Percentiles rank a stretch among this genome's conserved stretches.
These are phyloP conservation scores for Lacerta bilineata DNA, from an alignment of 2,797 vertebrate genomes.

Conservation along the genomic window DNA sequence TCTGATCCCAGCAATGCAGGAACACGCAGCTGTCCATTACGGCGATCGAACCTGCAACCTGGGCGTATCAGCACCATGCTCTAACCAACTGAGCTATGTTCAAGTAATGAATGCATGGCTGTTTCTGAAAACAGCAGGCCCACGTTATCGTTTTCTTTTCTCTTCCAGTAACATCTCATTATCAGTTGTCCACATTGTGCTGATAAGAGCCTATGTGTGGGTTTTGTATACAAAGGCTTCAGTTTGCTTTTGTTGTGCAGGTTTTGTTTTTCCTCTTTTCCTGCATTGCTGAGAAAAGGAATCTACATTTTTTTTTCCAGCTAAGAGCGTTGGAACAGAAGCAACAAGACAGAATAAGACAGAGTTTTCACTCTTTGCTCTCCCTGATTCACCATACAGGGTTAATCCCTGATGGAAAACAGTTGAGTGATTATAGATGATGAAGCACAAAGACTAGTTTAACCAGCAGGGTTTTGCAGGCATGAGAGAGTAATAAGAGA, in stretches of 20 bases:
- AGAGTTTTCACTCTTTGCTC: not conserved
- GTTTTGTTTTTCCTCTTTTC: too few relatives aligned
- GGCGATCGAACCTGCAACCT: too few relatives aligned
- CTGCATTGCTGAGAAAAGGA: not conserved
- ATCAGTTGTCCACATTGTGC: too few relatives aligned
- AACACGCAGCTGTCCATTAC: too few relatives aligned
- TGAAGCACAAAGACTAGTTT: conserved; percentile 31
- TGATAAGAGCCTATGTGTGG: too few relatives aligned
- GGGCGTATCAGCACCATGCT: too few relatives aligned
- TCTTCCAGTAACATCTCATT: not conserved
- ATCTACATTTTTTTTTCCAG: not conserved
- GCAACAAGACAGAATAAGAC: not conserved
- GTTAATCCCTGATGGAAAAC: conserved; percentile 41
- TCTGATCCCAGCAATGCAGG: too few relatives aligned
- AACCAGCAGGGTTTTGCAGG: conserved; percentile 59
- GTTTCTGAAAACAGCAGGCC: not conserved
- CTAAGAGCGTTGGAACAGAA: not conserved
- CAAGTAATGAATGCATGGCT: not conserved
- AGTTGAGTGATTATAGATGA: conserved; percentile 26
- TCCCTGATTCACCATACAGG: not conserved
- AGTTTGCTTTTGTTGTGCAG: not conserved
- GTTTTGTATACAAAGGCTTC: not conserved
- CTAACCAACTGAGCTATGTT: too few relatives aligned
- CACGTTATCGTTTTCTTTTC: not conserved
- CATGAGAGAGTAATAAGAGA: conserved; percentile 1